Evolutionary conservation across 2,797 vertebrate genomes (phyloP), one percentile per base, ranked within the genome.

Genomic region (Fundulus diaphanus): DNA sequence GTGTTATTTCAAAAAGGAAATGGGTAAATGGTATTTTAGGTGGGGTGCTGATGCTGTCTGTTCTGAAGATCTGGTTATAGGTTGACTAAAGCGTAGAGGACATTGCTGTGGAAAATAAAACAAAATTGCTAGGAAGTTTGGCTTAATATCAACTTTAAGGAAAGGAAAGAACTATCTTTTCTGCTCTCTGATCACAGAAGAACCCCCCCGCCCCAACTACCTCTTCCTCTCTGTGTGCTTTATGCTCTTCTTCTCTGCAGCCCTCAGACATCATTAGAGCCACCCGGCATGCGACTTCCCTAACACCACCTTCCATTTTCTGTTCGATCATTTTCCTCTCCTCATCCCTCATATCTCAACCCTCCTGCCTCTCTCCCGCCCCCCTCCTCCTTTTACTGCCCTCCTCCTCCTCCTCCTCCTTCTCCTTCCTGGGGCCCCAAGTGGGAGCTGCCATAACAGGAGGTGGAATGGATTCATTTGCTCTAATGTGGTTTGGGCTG

Each of bases 401-500:
- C 59, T 24, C 33, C 77, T 79, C 51, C 72, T 72, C 70, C 68
- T 68, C 74, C 69, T 44, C 74, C 74, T 68, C 73, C 65, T 79
- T 70, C 84, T 88, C 80, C 89, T 86, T 91, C 90, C 90, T 80
- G 80, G 82, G 90, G 91, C 92, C 93, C 90, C 54, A 84, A 88
- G 92, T 85, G 90, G 84, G 91, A 90, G 91, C 92, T 93, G 92
- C 94, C 94, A 92, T 95, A 95, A 94, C 94, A 94, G 95, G 94
- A 94, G 92, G 92, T 95, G 94, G 92, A 96, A 95, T 94, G 79
- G 95, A 94, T 94, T 95, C 94, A 92, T 92, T 93, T 95, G 92
- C 95, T 96, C 94, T 95, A 96, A 93, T 95, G 94, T 92, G 94
- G 94, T 94, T 95, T 91, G 95, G 95, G 94, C 94, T 95, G 94